Evolutionary conservation across 2,113 vertebrate species (phyloP).

Genomic region (Larimichthys polyactis): DNA sequence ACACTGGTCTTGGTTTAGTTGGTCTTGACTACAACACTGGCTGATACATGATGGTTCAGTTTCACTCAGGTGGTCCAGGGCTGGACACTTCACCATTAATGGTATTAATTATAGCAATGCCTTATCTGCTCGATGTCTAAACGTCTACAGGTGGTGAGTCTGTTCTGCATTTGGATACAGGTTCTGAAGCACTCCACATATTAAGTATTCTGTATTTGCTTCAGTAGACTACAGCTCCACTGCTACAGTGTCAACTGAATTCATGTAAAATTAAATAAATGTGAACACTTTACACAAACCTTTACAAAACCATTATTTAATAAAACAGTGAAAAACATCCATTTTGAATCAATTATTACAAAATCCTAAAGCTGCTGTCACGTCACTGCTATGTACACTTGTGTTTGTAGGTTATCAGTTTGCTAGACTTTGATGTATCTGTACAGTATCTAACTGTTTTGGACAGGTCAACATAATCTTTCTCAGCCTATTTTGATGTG

Average conservation of each 20-base stretch:
- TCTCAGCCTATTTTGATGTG: background rate
- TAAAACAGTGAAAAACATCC: constrained; percentile 59
- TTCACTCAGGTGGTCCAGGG: background rate
- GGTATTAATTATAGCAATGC: background rate
- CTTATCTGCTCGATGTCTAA: too few relatives aligned
- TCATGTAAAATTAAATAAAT: background rate
- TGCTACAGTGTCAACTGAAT: background rate
- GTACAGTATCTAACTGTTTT: constrained; percentile 33
- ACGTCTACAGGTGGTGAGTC: too few relatives aligned
- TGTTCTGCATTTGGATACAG: too few relatives aligned
- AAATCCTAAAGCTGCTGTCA: constrained; percentile 28
- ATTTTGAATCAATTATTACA: constrained; percentile 40
- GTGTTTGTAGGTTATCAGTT: background rate
- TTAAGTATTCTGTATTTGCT: background rate
- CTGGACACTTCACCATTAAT: background rate
- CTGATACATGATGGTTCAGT: background rate
- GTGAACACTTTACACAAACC: constrained; percentile 23
- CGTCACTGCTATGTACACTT: constrained; percentile 51
- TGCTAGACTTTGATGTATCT: background rate
- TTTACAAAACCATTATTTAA: constrained; percentile 69
- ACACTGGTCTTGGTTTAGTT: too few relatives aligned
- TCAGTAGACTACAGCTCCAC: background rate
- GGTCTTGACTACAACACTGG: too few relatives aligned
- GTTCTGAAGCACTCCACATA: too few relatives aligned
- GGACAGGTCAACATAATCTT: background rate